Percentiles rank a stretch among this genome's conserved stretches.
Conservation (phyloP, 2,888 invertebrate genomes). For the Pristionchus arcanus region DNA sequence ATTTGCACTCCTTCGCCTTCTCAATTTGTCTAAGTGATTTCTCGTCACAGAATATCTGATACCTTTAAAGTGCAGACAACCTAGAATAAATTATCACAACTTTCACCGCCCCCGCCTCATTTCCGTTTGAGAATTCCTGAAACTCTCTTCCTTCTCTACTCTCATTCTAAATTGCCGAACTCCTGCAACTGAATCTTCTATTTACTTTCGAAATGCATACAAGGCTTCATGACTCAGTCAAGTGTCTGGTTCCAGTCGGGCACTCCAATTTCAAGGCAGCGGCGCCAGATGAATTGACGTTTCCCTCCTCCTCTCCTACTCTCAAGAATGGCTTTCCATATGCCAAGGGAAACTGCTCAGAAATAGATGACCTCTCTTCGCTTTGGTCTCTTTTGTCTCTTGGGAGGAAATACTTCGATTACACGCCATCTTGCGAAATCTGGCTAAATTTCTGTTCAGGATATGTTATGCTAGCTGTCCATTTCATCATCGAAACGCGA, state of each 20-base stretch:
- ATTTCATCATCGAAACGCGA: background rate
- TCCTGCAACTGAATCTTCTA: background rate
- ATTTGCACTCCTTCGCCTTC: background rate
- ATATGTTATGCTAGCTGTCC: background rate
- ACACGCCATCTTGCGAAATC: background rate
- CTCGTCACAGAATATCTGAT: no score
- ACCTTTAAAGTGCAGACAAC: background rate
- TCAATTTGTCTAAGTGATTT: background rate
- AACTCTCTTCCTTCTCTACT: background rate
- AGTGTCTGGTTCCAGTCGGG: slow-evolving; percentile 27
- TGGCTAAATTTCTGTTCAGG: background rate
- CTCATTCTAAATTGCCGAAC: background rate
- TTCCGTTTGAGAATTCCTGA: background rate
- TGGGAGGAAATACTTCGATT: background rate
- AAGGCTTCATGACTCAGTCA: slow-evolving; percentile 1
- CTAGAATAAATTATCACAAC: background rate
- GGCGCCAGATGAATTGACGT: slow-evolving; percentile 4
- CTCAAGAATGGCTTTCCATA: background rate
- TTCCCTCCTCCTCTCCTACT: background rate
- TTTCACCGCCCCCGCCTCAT: background rate
- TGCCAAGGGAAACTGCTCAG: slow-evolving; percentile 44
- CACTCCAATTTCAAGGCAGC: slow-evolving; percentile 17
- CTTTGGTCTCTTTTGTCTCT: background rate
- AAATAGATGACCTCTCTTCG: slow-evolving; percentile 49
- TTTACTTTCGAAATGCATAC: background rate